Base-by-base conservation (phyloP, 1,140 invertebrate genomes). In the Drosophila novamexicana region DNA sequence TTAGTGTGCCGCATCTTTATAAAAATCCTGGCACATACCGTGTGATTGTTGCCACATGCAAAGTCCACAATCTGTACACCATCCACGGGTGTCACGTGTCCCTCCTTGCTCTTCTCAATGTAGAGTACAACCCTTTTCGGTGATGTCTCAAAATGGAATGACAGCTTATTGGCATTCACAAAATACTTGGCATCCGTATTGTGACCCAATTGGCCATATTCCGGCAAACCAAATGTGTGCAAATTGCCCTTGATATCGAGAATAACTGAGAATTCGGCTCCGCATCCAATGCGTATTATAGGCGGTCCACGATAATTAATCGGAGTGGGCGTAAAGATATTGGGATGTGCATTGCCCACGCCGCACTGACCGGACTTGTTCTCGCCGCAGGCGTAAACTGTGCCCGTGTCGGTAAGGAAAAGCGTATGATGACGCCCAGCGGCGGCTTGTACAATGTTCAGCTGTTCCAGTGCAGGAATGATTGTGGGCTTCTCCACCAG, bases 171-270 rank as follows among this genome's bases (percentile, higher is more conserved):
- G 70, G 95, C 96, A 12, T 96, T 97, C 45, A 98, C 95, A 92
- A 99, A 98, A 85, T 97, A 98, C 92, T 98, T 97, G 18, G 97
- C 97, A 93, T 98, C 97, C 6, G 97, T 97, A 82, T 98, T 98
- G 92, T 98, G 97, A 54, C 97, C 97, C 34, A 98, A 91, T 86
- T 98, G 97, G 4, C 98, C 98, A 93, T 97, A 97, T 86, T 98
- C 97, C 0, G 98, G 98, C 66, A 96, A 94, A 6, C 98, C 98
- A 92, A 98, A 99, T 0, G 97, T 97, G 92, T 97, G 97, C 8
- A 98, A 92, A 64, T 95, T 95, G 8, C 98, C 98, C 92, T 97
- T 96, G 62, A 96, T 95, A 91, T 98, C 97, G 22, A 98, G 92
- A 52, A 98, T 96, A 92, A 98, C 96, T 22, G 97, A 97, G 92